Evolutionary conservation across 2,113 vertebrate species (phyloP), one percentile per base, ranked within the genome.

Genomic region (Labeo catla): DNA sequence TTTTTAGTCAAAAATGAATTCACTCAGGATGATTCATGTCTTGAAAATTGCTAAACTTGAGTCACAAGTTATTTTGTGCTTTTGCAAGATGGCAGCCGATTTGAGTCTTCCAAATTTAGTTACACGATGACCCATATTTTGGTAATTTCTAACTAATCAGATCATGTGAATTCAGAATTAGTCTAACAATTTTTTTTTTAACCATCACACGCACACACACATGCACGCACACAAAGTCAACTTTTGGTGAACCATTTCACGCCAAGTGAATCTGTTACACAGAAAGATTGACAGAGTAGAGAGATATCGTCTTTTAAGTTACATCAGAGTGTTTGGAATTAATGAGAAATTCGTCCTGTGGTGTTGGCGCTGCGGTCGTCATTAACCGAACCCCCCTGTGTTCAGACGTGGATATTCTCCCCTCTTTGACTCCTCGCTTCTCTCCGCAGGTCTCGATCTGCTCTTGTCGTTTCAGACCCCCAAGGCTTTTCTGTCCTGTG

Each of bases 401-500:
- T 74, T 80, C 76, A 72, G 12, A 72, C 13, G 66, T 43, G 36
- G 50, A 86, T 66, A 68, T 82, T 80, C 77, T 88, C 39, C 59
- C 19, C 70, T 81, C 45, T 84, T 76, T 70, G 57, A 86, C 57
- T 82, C 49, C 43, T 52, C 34, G 1, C 76, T 66, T 81, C 78
- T 76, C 23, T 81, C 21, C 72, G 8, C 50, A n/a, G 59, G 61
- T 43, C 84, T 73, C 76, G 36, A 81, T 49, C 76, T 21, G 57
- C 68, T 84, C 76, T 86, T 86, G 36, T 86, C 52, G 73, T 89
- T 86, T n/a, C 50, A 87, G 49, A 86, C 85, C 85, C 78, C 16
- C 74, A 86, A 85, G 83, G 79, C 65, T 85, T 81, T 88, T 77
- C 82, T 77, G 49, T 82, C 61, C 77, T 45, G 28, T 73, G 76